Evolutionary conservation across 2,888 invertebrate genomes (phyloP).

Genomic region (Chloroclysta siterata): DNA sequence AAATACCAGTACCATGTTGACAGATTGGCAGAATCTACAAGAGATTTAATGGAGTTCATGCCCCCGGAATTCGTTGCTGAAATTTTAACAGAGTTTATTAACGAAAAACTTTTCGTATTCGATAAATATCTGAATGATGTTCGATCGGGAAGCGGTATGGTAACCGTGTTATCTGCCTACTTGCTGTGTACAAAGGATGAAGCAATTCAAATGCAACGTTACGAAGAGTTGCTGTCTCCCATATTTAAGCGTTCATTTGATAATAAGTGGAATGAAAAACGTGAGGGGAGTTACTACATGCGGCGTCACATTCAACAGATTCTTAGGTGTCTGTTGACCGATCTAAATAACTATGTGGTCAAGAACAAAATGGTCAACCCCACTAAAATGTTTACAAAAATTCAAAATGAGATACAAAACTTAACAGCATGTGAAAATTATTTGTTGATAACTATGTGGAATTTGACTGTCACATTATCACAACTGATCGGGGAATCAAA

Average conservation of each 20-base stretch:
- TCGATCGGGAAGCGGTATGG: constrained; percentile 36
- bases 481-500: constrained; percentile 47
- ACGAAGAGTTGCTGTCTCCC: constrained; percentile 54
- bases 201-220: constrained; percentile 55
- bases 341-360: constrained; percentile 49
- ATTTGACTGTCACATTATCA: constrained; percentile 50
- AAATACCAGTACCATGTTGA: constrained; percentile 40
- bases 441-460: constrained; percentile 56
- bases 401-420: constrained; percentile 47
- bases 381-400: constrained; percentile 49
- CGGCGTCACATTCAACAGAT: constrained; percentile 47
- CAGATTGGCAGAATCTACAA: constrained; percentile 48
- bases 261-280: constrained; percentile 49
- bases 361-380: constrained; percentile 49
- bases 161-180: constrained; percentile 54
- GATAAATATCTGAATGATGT: constrained; percentile 29
- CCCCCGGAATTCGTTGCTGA: constrained; percentile 53
- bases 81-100: constrained; percentile 54
- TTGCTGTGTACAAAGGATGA: constrained; percentile 54
- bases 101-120: constrained; percentile 48
- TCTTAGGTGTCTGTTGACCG: constrained; percentile 45
- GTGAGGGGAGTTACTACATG: constrained; percentile 39
- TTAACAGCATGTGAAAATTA: constrained; percentile 60
- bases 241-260: constrained; percentile 51
- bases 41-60: constrained; percentile 56